Conservation (phyloP, 2,888 invertebrate genomes). For the Xestobium rufovillosum region DNA sequence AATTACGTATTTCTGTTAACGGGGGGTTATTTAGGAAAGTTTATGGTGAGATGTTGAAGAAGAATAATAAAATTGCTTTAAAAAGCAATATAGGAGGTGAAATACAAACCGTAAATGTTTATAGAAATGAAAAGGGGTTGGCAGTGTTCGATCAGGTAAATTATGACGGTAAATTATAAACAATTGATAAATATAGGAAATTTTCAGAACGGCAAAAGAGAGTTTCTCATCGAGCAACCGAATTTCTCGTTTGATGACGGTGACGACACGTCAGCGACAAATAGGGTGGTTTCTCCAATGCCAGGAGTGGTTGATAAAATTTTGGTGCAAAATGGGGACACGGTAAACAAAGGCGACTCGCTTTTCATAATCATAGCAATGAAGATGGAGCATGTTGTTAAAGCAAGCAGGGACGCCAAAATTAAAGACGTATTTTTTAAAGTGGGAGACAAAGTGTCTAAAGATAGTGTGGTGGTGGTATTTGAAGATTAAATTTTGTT, state of each 20-base stretch:
- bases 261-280: slow-evolving; percentile 40
- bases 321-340: slow-evolving; percentile 72
- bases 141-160: slow-evolving; percentile 58
- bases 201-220: slow-evolving; percentile 61
- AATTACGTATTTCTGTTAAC: slow-evolving; percentile 45
- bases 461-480: slow-evolving; percentile 57
- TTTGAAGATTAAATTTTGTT: slow-evolving; percentile 51
- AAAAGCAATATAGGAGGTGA: slow-evolving; percentile 49
- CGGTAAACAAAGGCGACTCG: slow-evolving; percentile 80
- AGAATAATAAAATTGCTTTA: slow-evolving; percentile 42
- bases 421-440: slow-evolving; percentile 65
- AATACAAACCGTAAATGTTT: slow-evolving; percentile 49
- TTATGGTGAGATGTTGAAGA: slow-evolving; percentile 41
- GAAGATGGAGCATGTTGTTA: slow-evolving; percentile 99
- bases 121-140: slow-evolving; percentile 50
- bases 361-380: slow-evolving; percentile 94
- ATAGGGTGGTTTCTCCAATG: slow-evolving; percentile 78
- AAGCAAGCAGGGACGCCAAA: slow-evolving; percentile 69
- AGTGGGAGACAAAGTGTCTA: slow-evolving; percentile 76
- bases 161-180: too few relatives aligned
- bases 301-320: slow-evolving; percentile 93
- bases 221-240: slow-evolving; percentile 54
- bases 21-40: slow-evolving; percentile 51
- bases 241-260: slow-evolving; percentile 48
- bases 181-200: too few relatives aligned